These are phyloP conservation scores for Patiria pectinifera DNA, from an alignment of 53 echinoderm and acorn worm genomes.

Conservation along the genomic window DNA sequence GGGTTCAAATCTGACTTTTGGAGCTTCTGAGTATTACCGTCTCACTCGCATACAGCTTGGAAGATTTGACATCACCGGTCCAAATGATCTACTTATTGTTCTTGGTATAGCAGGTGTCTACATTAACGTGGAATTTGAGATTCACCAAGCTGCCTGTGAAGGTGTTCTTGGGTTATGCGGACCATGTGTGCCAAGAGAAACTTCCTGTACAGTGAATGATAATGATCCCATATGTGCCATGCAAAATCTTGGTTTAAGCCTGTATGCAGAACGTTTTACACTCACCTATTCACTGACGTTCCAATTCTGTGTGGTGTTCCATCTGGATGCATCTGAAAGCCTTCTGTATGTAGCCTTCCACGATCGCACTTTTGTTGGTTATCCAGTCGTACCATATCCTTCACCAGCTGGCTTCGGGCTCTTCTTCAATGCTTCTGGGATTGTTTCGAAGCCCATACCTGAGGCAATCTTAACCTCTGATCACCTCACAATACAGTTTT, in stretches of 20 bases:
- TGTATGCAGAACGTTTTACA: slow-evolving; percentile 66
- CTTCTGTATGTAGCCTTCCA: slow-evolving; percentile 62
- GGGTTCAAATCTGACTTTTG: slow-evolving; percentile 54
- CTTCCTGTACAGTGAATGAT: slow-evolving; percentile 60
- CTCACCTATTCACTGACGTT: slow-evolving; percentile 62
- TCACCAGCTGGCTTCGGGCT: slow-evolving; percentile 77
- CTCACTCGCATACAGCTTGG: slow-evolving; percentile 64
- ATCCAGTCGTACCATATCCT: slow-evolving; percentile 41
- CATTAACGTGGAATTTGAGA: slow-evolving; percentile 74
- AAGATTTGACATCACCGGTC: slow-evolving; percentile 74
- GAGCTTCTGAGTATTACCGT: slow-evolving; percentile 40
- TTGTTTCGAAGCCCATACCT: slow-evolving; percentile 68
- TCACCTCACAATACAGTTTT: slow-evolving; percentile 77
- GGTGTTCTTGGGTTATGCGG: slow-evolving; percentile 79
- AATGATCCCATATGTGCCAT: slow-evolving; percentile 75
- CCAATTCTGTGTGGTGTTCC: slow-evolving; percentile 66
- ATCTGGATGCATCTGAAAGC: slow-evolving; percentile 53
- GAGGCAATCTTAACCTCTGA: slow-evolving; percentile 18
- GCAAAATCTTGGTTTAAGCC: slow-evolving; percentile 70
- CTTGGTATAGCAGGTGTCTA: slow-evolving; percentile 74
- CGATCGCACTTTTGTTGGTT: slow-evolving; percentile 38
- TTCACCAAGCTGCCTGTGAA: slow-evolving; percentile 48
- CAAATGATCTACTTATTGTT: slow-evolving; percentile 65
- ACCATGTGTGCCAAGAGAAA: slow-evolving; percentile 69
- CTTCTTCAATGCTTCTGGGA: slow-evolving; percentile 76